A percentile compares a stretch with the other conserved stretches of the same genome.
Conservation (phyloP, 2,888 invertebrate genomes). For the Clunio marinus region DNA sequence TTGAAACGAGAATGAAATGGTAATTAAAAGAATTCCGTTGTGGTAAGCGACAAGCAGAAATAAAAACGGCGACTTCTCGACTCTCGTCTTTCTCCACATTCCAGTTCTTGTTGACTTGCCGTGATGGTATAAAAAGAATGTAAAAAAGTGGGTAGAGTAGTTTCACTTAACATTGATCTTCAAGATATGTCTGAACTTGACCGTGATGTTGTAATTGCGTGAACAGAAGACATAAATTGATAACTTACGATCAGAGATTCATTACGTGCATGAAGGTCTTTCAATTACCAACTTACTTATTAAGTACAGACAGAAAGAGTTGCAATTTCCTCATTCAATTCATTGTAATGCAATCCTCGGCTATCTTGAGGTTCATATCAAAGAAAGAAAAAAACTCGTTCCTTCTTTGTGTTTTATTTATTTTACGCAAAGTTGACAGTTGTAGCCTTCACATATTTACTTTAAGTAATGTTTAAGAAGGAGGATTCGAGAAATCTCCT, state of each 20-base stretch:
- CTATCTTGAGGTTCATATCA: background rate
- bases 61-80: background rate
- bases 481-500: background rate
- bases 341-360: background rate
- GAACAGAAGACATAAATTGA: background rate
- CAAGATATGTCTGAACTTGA: constrained; percentile 20
- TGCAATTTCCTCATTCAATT: constrained; percentile 11
- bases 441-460: constrained; percentile 20
- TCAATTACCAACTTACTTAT: background rate
- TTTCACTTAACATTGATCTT: constrained; percentile 29
- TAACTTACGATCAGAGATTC: background rate
- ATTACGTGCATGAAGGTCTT: background rate
- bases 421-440: no score
- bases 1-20: constrained; percentile 1
- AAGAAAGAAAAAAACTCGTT: background rate
- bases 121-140: background rate
- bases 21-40: background rate
- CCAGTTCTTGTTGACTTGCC: background rate
- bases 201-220: constrained; percentile 30
- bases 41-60: background rate
- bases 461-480: background rate
- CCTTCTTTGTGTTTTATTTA: background rate
- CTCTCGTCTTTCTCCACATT: background rate
- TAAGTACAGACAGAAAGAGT: background rate
- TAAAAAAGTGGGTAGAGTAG: constrained; percentile 5